These are phyloP conservation scores for Eulemur rubriventer DNA, from an alignment of 2,797 vertebrate genomes.

Conservation along the genomic window DNA sequence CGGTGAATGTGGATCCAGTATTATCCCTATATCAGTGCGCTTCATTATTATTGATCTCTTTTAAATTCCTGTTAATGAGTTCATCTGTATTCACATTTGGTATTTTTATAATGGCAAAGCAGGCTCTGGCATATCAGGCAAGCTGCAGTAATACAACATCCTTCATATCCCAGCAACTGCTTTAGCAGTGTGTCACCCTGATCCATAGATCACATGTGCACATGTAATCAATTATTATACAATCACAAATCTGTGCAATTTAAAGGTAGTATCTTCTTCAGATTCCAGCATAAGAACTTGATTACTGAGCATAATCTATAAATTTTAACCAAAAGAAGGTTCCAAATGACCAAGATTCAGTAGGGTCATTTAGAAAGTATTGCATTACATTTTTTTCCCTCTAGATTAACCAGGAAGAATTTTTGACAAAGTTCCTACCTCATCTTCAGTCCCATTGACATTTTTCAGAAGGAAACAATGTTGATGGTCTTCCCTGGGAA, in stretches of 20 bases:
- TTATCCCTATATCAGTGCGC: neutral
- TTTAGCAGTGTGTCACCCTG: neutral
- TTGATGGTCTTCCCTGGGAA: neutral
- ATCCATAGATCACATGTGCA: neutral
- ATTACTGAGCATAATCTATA: neutral
- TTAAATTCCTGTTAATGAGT: neutral
- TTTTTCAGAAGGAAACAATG: neutral
- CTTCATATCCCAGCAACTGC: neutral
- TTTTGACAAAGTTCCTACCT: neutral
- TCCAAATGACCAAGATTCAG: neutral
- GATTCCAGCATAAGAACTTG: neutral
- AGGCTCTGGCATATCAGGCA: neutral
- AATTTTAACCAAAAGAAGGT: neutral
- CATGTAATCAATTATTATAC: neutral
- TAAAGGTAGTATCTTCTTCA: neutral
- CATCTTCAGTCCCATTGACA: neutral
- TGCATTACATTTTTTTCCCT: neutral
- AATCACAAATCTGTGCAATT: neutral
- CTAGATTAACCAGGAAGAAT: neutral
- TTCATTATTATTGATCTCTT: neutral
- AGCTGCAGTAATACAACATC: neutral
- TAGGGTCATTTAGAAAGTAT: neutral
- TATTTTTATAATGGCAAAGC: neutral
- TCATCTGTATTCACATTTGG: neutral
- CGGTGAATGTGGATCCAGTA: fast-evolving